Percentiles rank a stretch among this genome's conserved stretches.
phyloP scores from a whole-genome alignment of 1,140 invertebrate species.

The Brachionus rubens region DNA sequence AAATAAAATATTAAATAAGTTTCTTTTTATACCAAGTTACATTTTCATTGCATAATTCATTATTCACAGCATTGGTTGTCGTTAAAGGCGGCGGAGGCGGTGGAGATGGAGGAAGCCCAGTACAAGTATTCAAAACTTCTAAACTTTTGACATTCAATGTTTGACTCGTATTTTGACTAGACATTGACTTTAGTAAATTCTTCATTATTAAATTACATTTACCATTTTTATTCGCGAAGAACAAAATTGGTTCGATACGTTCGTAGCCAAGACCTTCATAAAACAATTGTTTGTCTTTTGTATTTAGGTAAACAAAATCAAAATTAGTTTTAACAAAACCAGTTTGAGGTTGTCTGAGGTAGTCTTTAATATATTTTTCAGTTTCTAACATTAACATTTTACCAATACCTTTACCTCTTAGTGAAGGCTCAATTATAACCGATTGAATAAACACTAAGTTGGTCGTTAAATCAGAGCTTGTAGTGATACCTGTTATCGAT shows the following conservation, averaged over 20 bases:
- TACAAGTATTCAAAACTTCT: not conserved
- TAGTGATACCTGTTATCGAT: not conserved
- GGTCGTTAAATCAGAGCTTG: not conserved
- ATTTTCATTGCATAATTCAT: not conserved
- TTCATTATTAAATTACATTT: constrained; percentile 28
- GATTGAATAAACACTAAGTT: constrained; percentile 38
- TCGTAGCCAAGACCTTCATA: constrained; percentile 14
- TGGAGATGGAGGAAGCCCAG: not conserved
- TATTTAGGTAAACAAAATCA: constrained; percentile 41
- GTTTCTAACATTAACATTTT: constrained; percentile 1
- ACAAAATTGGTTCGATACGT: constrained; percentile 8
- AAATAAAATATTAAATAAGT: not conserved
- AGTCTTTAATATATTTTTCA: constrained; percentile 22
- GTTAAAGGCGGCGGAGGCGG: not conserved
- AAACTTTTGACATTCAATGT: not conserved
- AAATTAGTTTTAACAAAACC: not conserved
- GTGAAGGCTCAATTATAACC: constrained; percentile 7
- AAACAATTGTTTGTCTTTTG: constrained; percentile 35
- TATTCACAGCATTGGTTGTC: no score
- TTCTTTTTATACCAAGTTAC: not conserved
- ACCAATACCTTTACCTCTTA: not conserved
- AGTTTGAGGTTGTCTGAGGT: not conserved
- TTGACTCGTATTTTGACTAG: not conserved
- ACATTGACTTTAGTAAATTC: constrained; percentile 14
- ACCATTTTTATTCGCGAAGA: constrained; percentile 22